These are phyloP conservation scores for Cheilosia grossa DNA, from an alignment of 2,888 invertebrate genomes.

Conservation along the genomic window DNA sequence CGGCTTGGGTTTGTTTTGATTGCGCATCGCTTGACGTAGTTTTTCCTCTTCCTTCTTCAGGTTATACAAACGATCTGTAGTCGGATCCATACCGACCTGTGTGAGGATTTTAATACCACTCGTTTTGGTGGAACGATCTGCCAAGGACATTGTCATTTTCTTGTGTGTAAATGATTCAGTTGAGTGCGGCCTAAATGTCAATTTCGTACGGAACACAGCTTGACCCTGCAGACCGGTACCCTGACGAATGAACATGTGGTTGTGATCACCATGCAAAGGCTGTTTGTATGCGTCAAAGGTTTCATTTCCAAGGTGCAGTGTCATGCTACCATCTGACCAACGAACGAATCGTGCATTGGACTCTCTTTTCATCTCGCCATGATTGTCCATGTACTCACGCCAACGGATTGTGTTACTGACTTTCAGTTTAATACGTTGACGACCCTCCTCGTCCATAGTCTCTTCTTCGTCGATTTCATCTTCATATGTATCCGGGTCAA, in stretches of 20 bases:
- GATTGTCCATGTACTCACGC: constrained; percentile 92
- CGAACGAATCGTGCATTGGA: constrained; percentile 97
- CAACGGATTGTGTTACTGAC: constrained; percentile 99
- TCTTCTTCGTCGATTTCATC: constrained; percentile 99
- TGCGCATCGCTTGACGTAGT: constrained; percentile 93
- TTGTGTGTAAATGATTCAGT: constrained; percentile 99
- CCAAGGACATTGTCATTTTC: constrained; percentile 99
- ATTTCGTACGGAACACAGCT: constrained; percentile 97
- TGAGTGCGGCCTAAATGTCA: constrained; percentile 98
- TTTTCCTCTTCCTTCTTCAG: constrained; percentile 99
- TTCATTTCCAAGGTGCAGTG: constrained; percentile 97
- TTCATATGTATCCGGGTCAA: constrained; percentile 97
- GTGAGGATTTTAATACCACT: constrained; percentile 98
- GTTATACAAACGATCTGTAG: constrained; percentile 94
- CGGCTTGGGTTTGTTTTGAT: constrained; percentile 84
- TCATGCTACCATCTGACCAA: constrained; percentile 99
- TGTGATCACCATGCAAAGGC: constrained; percentile 97
- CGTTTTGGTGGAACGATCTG: constrained; percentile 96
- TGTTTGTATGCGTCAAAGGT: constrained; percentile 99
- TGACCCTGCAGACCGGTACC: constrained; percentile 99
- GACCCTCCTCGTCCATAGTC: constrained; percentile 98
- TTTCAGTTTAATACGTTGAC: constrained; percentile 92
- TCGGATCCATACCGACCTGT: constrained; percentile 92
- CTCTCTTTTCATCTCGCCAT: constrained; percentile 92
- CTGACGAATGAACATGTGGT: constrained; percentile 98